phyloP scores from a whole-genome alignment of 1,140 invertebrate species.

The Zaprionus tsacasi region DNA sequence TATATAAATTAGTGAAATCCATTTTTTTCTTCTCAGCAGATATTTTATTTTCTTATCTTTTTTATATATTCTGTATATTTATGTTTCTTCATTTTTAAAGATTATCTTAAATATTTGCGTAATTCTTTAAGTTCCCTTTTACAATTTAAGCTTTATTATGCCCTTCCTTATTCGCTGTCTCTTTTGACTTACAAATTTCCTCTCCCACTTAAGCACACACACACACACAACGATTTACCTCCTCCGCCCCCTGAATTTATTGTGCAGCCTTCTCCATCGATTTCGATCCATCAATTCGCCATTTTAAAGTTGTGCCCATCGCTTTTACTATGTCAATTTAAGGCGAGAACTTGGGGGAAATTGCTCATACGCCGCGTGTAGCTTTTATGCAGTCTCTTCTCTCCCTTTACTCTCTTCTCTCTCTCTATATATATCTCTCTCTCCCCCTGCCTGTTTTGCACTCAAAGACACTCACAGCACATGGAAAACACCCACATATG shows the following conservation, averaged over 20 bases:
- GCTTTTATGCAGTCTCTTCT: slow-evolving; percentile 33
- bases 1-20: too few relatives aligned
- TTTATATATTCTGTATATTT: too few relatives aligned
- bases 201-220: neutral
- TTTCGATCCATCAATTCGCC: slow-evolving; percentile 9
- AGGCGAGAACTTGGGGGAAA: slow-evolving; percentile 58
- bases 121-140: neutral
- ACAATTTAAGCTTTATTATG: neutral
- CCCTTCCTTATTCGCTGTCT: neutral
- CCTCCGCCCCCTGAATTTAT: neutral
- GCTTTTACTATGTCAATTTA: slow-evolving; percentile 74
- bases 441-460: slow-evolving; percentile 9
- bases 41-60: too few relatives aligned
- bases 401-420: neutral
- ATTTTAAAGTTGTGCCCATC: slow-evolving; percentile 55
- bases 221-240: neutral
- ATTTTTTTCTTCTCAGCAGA: too few relatives aligned
- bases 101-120: too few relatives aligned
- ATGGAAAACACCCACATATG: slow-evolving; percentile 74
- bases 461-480: slow-evolving; percentile 41
- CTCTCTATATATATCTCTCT: too few relatives aligned
- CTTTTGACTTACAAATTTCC: neutral
- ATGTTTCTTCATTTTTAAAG: too few relatives aligned
- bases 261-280: slow-evolving; percentile 9
- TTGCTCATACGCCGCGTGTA: slow-evolving; percentile 59